A percentile compares a stretch with the other conserved stretches of the same genome.
phyloP scores from a whole-genome alignment of 2,113 vertebrate species.

The Chaenogobius annularis region DNA sequence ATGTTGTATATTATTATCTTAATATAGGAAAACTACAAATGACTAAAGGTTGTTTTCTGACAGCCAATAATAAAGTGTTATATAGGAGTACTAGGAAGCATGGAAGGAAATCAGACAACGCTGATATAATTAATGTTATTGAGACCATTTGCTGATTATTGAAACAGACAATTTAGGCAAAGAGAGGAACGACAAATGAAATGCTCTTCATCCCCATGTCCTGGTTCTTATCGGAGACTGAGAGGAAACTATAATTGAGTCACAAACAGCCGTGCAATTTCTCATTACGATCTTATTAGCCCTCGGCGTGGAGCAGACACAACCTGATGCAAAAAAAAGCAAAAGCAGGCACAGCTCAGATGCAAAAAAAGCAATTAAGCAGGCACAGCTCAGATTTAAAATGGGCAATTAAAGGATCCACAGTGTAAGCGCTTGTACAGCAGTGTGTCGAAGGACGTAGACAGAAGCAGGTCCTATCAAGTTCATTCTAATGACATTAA shows the following conservation, averaged over 20 bases:
- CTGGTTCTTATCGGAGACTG: constrained; percentile 28
- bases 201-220: constrained; percentile 21
- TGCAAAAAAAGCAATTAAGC: not conserved
- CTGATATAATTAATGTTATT: constrained; percentile 43
- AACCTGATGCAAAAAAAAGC: constrained; percentile 21
- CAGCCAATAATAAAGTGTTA: no score
- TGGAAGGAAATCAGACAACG: constrained; percentile 36
- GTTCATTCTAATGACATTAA: not conserved
- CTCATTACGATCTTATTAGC: constrained; percentile 44
- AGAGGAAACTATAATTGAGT: constrained; percentile 33
- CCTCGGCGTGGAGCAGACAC: constrained; percentile 25
- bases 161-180: constrained; percentile 13
- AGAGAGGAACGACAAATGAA: constrained; percentile 40
- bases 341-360: not conserved
- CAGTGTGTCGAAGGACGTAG: not conserved
- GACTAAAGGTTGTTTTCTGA: not conserved
- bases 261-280: constrained; percentile 30
- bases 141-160: constrained; percentile 24
- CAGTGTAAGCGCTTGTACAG: not conserved
- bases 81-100: not conserved
- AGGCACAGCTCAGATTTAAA: not conserved
- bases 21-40: no score
- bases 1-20: no score
- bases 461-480: not conserved
- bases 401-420: not conserved